phyloP scores from a whole-genome alignment of 1,140 invertebrate species.

The Nephila pilipes region DNA sequence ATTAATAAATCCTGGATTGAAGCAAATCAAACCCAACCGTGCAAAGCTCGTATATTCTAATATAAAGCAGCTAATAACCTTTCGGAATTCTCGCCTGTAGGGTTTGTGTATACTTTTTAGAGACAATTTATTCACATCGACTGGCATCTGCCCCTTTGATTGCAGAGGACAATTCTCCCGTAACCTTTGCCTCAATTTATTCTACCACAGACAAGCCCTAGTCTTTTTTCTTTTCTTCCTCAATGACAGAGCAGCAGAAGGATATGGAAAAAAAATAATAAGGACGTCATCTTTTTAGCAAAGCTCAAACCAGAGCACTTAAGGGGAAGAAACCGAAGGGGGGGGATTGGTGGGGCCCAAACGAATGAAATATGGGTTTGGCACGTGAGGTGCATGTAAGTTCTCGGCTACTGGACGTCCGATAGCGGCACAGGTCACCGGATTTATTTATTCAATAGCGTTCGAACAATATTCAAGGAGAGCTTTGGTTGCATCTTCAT shows the following conservation, averaged over 20 bases:
- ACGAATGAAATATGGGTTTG: slow-evolving; percentile 66
- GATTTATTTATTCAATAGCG: slow-evolving; percentile 1
- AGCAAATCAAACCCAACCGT: neutral
- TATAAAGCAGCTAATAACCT: slow-evolving; percentile 27
- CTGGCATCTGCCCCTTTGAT: slow-evolving; percentile 46
- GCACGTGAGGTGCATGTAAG: slow-evolving; percentile 54
- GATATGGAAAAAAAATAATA: slow-evolving; percentile 6
- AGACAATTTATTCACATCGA: slow-evolving; percentile 52
- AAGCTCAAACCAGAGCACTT: slow-evolving; percentile 39
- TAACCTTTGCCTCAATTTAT: slow-evolving; percentile 49
- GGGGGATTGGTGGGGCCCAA: slow-evolving; percentile 18
- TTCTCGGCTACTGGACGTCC: slow-evolving; percentile 34
- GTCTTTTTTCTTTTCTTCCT: slow-evolving; percentile 43
- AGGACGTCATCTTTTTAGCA: slow-evolving; percentile 28
- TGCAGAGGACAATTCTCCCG: slow-evolving; percentile 47
- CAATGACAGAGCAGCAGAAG: slow-evolving; percentile 32
- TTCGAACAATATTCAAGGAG: slow-evolving; percentile 5
- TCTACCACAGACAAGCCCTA: slow-evolving; percentile 44
- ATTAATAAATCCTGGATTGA: neutral
- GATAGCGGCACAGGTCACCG: neutral
- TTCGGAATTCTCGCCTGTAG: slow-evolving; percentile 39
- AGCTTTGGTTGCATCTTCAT: slow-evolving; percentile 3
- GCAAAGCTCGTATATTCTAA: neutral
- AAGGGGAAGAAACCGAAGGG: neutral
- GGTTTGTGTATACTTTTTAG: slow-evolving; percentile 21